Conservation (phyloP, 2,797 vertebrate species). For the Hypotaenidia philippensis region DNA sequence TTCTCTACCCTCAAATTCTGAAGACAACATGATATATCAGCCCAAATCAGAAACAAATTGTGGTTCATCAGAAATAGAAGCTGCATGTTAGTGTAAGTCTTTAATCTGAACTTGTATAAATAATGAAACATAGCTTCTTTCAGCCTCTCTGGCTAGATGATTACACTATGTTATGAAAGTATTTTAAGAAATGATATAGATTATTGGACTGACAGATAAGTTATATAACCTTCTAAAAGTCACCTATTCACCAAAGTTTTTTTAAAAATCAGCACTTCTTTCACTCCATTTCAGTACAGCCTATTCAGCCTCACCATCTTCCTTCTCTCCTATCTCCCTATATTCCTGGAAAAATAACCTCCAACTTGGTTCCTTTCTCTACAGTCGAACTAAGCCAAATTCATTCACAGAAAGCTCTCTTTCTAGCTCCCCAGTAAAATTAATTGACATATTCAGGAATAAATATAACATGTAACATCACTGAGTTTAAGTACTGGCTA, state of each 20-base stretch:
- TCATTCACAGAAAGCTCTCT: neutral
- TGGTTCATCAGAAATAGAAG: neutral
- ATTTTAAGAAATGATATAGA: neutral
- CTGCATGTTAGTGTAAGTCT: neutral
- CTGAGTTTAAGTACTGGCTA: neutral
- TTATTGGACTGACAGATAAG: neutral
- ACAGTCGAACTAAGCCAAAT: neutral
- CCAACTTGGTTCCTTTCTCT: neutral
- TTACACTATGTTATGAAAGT: neutral
- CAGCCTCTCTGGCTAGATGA: neutral
- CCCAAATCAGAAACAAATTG: neutral
- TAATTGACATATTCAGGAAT: neutral
- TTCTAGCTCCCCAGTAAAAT: neutral
- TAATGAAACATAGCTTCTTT: neutral
- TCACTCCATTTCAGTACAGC: neutral
- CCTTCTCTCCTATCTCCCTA: neutral
- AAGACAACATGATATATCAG: neutral
- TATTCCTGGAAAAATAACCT: neutral
- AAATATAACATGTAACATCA: neutral
- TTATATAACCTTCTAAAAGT: neutral
- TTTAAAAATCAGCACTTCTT: neutral
- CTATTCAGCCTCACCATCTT: neutral
- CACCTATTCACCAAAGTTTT: neutral
- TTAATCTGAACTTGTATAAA: neutral
- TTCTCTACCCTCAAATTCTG: neutral